phyloP scores from a whole-genome alignment of 1,140 invertebrate genomes.

The Heliothis virescens region DNA sequence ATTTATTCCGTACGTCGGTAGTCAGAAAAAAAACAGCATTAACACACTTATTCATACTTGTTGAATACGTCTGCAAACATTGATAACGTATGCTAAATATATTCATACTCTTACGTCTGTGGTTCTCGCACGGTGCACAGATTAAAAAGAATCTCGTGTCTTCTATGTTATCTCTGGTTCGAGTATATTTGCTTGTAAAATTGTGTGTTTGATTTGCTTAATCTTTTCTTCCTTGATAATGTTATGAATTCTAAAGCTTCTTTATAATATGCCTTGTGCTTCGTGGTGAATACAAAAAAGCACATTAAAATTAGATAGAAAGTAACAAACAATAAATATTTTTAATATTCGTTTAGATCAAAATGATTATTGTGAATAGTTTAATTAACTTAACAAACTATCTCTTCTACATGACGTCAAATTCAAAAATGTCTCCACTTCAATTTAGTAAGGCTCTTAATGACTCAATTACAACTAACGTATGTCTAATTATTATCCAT shows the following conservation, averaged over 20 bases:
- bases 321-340: no score
- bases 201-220: neutral
- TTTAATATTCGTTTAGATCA: no score
- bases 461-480: neutral
- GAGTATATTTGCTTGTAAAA: constrained; percentile 15
- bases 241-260: no score
- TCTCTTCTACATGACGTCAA: neutral
- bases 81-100: constrained; percentile 54
- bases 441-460: neutral
- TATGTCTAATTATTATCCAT: constrained; percentile 30
- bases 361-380: no score
- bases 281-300: no score
- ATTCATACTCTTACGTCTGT: constrained; percentile 49
- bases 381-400: no score
- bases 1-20: constrained; percentile 33
- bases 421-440: neutral
- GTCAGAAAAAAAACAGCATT: constrained; percentile 33
- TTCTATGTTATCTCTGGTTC: constrained; percentile 17
- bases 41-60: constrained; percentile 43
- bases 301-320: no score
- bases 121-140: constrained; percentile 42
- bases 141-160: constrained; percentile 42
- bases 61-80: constrained; percentile 51
- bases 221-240: neutral
- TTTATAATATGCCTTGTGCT: no score